These are phyloP conservation scores for Venturia canescens DNA, from an alignment of 1,140 invertebrate genomes.

Conservation along the genomic window DNA sequence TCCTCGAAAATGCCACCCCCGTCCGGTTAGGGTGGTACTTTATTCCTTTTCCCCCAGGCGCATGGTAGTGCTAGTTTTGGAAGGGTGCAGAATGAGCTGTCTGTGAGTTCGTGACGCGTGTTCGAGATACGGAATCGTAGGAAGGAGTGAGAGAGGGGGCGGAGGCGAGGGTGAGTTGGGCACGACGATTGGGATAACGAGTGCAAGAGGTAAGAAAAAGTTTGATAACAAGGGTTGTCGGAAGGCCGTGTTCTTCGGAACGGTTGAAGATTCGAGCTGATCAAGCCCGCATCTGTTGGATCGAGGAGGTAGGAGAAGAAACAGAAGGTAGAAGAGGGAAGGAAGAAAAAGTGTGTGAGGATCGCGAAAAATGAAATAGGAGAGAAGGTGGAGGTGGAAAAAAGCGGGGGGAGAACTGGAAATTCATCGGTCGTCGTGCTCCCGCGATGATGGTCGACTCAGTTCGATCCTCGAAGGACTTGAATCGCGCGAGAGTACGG, in stretches of 20 bases:
- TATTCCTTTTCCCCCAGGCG: neutral
- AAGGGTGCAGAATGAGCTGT: neutral
- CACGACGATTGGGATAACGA: constrained; percentile 49
- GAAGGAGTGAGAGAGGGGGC: constrained; percentile 4
- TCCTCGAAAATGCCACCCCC: neutral
- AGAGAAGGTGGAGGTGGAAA: neutral
- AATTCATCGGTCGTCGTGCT: neutral
- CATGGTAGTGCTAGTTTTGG: neutral
- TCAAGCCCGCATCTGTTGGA: constrained; percentile 46
- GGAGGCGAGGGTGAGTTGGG: neutral
- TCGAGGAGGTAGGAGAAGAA: neutral
- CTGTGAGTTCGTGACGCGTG: constrained; percentile 22
- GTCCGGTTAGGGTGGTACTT: neutral
- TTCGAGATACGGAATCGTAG: constrained; percentile 34
- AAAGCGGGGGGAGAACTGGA: neutral
- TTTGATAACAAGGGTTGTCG: constrained; percentile 42
- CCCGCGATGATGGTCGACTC: neutral
- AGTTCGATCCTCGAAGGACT: too few relatives aligned
- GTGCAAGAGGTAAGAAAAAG: constrained; percentile 43
- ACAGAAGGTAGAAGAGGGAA: constrained; percentile 5
- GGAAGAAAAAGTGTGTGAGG: neutral
- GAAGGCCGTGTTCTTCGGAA: neutral
- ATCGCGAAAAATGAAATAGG: neutral
- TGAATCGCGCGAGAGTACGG: neutral
- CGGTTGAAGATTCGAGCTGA: neutral